These are phyloP conservation scores for Tangara arthus DNA, from an alignment of 2,797 vertebrate species.

Conservation along the genomic window DNA sequence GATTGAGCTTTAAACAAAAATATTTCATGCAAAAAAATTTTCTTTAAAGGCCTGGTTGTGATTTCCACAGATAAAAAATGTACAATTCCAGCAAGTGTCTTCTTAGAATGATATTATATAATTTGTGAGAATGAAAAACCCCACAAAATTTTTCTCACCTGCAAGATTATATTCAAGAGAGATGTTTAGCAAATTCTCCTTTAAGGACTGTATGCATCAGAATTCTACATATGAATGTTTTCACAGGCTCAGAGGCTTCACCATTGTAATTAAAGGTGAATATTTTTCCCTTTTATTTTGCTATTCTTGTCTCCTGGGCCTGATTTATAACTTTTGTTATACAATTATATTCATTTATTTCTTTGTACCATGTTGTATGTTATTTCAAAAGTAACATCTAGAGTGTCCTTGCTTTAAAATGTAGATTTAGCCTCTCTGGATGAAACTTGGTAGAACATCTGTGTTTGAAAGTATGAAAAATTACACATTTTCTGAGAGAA, in stretches of 20 bases:
- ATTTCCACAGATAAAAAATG: conserved; percentile 40
- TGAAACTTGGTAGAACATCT: conserved; percentile 64
- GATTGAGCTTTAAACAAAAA: conserved; percentile 4
- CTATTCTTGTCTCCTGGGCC: conserved; percentile 69
- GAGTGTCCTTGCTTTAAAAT: conserved; percentile 82
- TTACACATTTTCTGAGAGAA: conserved; percentile 66
- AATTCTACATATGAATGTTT: conserved; percentile 70
- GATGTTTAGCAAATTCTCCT: conserved; percentile 47
- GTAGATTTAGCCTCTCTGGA: conserved; percentile 78
- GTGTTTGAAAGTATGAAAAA: conserved; percentile 67
- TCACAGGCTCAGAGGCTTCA: conserved; percentile 62
- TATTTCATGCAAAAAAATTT: conserved; percentile 6
- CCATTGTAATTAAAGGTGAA: conserved; percentile 71
- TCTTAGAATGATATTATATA: conserved; percentile 30
- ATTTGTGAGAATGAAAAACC: conserved; percentile 31
- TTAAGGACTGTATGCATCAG: conserved; percentile 48
- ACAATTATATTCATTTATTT: conserved; percentile 77
- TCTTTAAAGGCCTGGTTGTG: neutral
- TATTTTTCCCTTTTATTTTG: conserved; percentile 73
- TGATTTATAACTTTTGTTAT: conserved; percentile 74
- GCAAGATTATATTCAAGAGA: conserved; percentile 54
- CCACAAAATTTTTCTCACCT: neutral
- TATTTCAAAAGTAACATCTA: conserved; percentile 79
- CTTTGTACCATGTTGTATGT: conserved; percentile 72
- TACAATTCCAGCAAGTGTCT: conserved; percentile 15